These are phyloP conservation scores for Dromiciops gliroides DNA, from an alignment of 2,113 vertebrate species.

Conservation along the genomic window DNA sequence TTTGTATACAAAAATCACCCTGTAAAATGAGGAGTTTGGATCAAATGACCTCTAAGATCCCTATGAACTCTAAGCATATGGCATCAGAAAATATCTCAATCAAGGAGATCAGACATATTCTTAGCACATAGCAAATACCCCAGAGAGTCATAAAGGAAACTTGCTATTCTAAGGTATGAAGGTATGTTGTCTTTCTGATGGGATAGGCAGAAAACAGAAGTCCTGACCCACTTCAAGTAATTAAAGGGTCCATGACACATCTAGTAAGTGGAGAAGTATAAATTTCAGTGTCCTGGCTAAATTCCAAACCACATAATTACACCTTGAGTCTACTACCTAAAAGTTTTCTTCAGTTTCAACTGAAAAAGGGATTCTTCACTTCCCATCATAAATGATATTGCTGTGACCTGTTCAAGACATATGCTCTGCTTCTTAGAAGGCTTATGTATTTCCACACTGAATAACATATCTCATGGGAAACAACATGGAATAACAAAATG, in stretches of 20 bases:
- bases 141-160: not conserved
- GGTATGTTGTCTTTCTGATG: conserved; percentile 51
- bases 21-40: not conserved
- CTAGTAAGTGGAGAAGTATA: conserved; percentile 71
- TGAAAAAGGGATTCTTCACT: conserved; percentile 68
- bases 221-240: conserved; percentile 63
- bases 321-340: conserved; percentile 63
- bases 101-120: conserved; percentile 16
- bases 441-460: not conserved
- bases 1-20: not conserved
- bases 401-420: conserved; percentile 4
- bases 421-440: not conserved
- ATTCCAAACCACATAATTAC: conserved; percentile 74
- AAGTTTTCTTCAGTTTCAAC: conserved; percentile 64
- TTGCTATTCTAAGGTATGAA: conserved; percentile 20
- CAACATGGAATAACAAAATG: conserved; percentile 7
- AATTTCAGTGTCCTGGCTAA: conserved; percentile 69
- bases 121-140: not conserved
- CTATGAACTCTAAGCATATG: not conserved
- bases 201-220: conserved; percentile 61
- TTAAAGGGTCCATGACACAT: conserved; percentile 67
- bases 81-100: not conserved
- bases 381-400: conserved; percentile 53
- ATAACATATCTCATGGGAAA: not conserved
- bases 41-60: not conserved